These are phyloP conservation scores for Athalia circularis DNA, from an alignment of 2,888 invertebrate genomes.

Conservation along the genomic window DNA sequence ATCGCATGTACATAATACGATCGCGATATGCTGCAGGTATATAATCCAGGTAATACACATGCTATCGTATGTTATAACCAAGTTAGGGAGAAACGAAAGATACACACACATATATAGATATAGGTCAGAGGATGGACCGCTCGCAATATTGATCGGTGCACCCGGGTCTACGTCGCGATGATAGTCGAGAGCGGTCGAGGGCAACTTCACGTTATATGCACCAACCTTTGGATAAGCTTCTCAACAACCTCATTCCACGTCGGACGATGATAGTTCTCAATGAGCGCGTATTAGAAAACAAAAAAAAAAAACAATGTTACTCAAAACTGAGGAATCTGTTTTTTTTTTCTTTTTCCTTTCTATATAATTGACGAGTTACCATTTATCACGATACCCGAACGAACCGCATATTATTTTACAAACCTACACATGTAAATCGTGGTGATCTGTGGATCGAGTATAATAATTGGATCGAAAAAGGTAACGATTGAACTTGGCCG, in stretches of 20 bases:
- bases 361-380: not conserved
- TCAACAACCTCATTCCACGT: no score
- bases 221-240: slow-evolving; percentile 10
- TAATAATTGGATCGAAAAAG: slow-evolving; percentile 16
- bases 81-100: slow-evolving; percentile 67
- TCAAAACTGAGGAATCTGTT: not conserved
- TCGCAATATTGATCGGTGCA: slow-evolving; percentile 71
- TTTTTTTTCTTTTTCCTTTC: not conserved
- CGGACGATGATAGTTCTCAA: not conserved
- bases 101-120: slow-evolving; percentile 54
- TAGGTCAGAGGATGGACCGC: slow-evolving; percentile 73
- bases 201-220: slow-evolving; percentile 29
- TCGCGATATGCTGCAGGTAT: not conserved
- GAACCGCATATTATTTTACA: no score
- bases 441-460: not conserved
- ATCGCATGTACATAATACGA: not conserved
- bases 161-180: slow-evolving; percentile 16
- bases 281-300: not conserved
- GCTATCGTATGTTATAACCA: slow-evolving; percentile 22
- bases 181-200: slow-evolving; percentile 37
- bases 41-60: no score
- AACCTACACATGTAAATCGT: not conserved
- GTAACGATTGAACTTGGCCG: not conserved
- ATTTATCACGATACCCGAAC: no score
- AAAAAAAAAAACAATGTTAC: not conserved